Evolutionary conservation across 2,888 invertebrate genomes (phyloP).

Genomic region (Heliconius aoede): DNA sequence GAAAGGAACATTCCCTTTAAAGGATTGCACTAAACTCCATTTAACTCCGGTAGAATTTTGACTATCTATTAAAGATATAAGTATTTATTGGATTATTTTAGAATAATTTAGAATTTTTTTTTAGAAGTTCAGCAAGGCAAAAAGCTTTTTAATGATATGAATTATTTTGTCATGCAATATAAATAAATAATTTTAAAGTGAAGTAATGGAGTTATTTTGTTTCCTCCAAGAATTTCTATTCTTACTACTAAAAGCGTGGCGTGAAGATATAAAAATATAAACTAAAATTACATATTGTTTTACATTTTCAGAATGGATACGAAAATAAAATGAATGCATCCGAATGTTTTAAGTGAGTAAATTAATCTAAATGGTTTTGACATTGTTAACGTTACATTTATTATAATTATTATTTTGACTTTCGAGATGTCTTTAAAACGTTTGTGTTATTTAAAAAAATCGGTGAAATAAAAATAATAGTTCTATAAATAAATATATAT

Average conservation of each 20-base stretch:
- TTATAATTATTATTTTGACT: not conserved
- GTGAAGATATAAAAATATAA: no score
- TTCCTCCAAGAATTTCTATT: no score
- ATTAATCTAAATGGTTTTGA: not conserved
- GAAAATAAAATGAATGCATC: conserved; percentile 80
- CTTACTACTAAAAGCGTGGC: no score
- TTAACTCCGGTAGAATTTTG: conserved; percentile 76
- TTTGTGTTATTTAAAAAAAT: not conserved
- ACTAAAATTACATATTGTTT: not conserved
- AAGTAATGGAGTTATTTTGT: not conserved
- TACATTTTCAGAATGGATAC: conserved; percentile 72
- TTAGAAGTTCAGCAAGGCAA: no score
- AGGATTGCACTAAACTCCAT: conserved; percentile 83
- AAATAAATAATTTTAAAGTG: not conserved
- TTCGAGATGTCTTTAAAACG: not conserved
- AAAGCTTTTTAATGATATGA: no score
- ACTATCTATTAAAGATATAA: not conserved
- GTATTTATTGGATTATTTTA: not conserved
- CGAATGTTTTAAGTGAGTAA: conserved; percentile 78
- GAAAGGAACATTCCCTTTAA: conserved; percentile 85
- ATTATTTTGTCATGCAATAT: not conserved
- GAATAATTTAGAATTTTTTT: no score
- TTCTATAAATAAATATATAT: not conserved
- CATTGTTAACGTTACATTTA: not conserved
- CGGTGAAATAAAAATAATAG: no score